A percentile compares a stretch with the other conserved stretches of the same genome.
Conservation (phyloP, 2,113 vertebrate species). For the Xiphorhynchus elegans region DNA sequence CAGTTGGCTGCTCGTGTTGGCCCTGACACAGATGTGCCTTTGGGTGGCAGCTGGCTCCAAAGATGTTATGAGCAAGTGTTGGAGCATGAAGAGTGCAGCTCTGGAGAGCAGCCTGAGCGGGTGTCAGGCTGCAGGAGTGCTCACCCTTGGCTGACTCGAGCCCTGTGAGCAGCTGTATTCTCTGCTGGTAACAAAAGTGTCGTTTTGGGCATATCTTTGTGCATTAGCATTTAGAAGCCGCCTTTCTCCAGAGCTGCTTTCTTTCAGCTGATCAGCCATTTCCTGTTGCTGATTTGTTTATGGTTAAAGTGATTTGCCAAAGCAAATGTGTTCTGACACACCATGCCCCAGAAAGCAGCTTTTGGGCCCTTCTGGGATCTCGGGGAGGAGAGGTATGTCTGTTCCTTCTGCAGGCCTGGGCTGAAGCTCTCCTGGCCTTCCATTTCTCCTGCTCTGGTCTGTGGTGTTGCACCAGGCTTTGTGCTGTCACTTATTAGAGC, state of each 20-base stretch:
- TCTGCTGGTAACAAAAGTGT: neutral
- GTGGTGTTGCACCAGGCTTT: neutral
- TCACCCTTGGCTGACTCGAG: conserved; percentile 16
- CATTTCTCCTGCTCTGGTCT: neutral
- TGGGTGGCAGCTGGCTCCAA: neutral
- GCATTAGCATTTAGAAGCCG: neutral
- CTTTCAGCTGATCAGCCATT: conserved; percentile 34
- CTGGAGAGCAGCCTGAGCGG: neutral
- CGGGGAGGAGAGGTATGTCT: neutral
- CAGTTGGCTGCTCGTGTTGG: neutral
- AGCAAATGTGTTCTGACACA: conserved; percentile 16
- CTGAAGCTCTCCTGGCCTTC: neutral
- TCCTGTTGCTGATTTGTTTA: conserved; percentile 50
- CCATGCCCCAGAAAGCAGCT: neutral
- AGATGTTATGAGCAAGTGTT: neutral
- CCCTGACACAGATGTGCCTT: neutral
- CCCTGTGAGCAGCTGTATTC: neutral
- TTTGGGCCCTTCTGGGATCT: conserved; percentile 18
- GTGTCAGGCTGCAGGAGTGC: neutral
- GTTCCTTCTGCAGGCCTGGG: neutral
- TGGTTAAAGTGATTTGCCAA: conserved; percentile 41
- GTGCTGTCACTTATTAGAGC: neutral
- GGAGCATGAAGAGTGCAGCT: neutral
- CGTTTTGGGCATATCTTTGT: neutral
- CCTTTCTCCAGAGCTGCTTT: conserved; percentile 12